A percentile compares a stretch with the other conserved stretches of the same genome.
These are phyloP conservation scores for Poeciliopsis retropinna DNA, from an alignment of 2,113 vertebrate species.

Conservation along the genomic window DNA sequence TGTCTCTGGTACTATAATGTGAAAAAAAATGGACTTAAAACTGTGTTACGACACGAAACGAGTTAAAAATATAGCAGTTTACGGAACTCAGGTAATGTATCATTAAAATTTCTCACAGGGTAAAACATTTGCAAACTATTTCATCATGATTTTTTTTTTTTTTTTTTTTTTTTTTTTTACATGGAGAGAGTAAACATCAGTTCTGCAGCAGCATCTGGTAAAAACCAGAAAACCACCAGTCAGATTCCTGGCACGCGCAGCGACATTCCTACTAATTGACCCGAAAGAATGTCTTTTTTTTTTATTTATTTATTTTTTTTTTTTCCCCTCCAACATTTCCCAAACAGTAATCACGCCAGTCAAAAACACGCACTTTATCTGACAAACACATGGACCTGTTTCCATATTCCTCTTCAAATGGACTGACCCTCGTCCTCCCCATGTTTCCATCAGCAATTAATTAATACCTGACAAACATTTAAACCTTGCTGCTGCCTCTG, in stretches of 20 bases:
- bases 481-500: slow-evolving; percentile 46
- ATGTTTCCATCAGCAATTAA: slow-evolving; percentile 55
- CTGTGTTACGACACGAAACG: too few species aligned
- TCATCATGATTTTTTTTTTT: background rate
- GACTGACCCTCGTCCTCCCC: slow-evolving; percentile 35
- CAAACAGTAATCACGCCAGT: slow-evolving; percentile 17
- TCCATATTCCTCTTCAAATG: slow-evolving; percentile 19
- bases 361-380: slow-evolving; percentile 36
- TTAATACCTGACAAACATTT: slow-evolving; percentile 61
- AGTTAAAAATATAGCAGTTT: too few species aligned
- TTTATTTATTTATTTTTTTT: too few species aligned
- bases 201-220: background rate
- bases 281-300: slow-evolving; percentile 7
- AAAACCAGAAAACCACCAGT: slow-evolving; percentile 26
- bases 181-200: background rate
- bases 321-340: background rate
- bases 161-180: background rate
- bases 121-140: background rate
- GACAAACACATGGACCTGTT: slow-evolving; percentile 42
- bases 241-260: slow-evolving; percentile 33
- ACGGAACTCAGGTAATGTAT: too few species aligned
- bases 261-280: slow-evolving; percentile 44
- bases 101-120: too few species aligned
- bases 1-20: too few species aligned
- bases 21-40: too few species aligned